Percentiles rank a stretch among this genome's conserved stretches.
Evolutionary conservation across 2,797 vertebrate genomes (phyloP).

Genomic region (Momotus momota): DNA sequence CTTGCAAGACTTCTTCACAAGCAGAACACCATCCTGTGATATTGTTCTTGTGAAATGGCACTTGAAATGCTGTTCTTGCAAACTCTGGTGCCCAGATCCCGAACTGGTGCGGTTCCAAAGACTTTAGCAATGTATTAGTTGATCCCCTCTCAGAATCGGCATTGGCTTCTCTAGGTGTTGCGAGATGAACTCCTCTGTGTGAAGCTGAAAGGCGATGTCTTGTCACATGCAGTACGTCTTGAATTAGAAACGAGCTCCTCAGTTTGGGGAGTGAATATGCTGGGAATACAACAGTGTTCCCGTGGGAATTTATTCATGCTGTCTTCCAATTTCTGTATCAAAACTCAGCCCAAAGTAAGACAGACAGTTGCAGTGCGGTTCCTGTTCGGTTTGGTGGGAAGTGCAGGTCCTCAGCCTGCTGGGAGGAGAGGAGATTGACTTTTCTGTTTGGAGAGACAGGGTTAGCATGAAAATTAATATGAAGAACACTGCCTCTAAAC

Average conservation of each 20-base stretch:
- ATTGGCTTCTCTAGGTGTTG: background rate
- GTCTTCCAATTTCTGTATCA: background rate
- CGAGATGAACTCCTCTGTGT: background rate
- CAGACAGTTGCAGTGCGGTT: background rate
- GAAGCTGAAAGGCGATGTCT: background rate
- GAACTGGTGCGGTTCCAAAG: background rate
- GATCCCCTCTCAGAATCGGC: background rate
- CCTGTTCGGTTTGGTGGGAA: background rate
- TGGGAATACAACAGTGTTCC: background rate
- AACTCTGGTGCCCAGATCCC: background rate
- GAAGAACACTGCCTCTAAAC: conserved; percentile 13
- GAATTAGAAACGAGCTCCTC: background rate
- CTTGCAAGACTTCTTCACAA: background rate
- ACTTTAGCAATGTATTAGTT: background rate
- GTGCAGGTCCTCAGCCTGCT: background rate
- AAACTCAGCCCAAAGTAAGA: background rate
- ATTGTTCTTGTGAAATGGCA: background rate
- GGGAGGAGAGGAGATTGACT: background rate
- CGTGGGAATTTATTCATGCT: background rate
- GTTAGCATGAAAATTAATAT: conserved; percentile 18
- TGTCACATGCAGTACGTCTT: background rate
- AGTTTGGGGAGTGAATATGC: background rate
- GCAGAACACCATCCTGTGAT: background rate
- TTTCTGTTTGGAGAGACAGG: background rate
- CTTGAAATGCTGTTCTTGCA: background rate